Evolutionary conservation across 2,113 vertebrate species (phyloP).

Genomic region (Etheostoma cragini): DNA sequence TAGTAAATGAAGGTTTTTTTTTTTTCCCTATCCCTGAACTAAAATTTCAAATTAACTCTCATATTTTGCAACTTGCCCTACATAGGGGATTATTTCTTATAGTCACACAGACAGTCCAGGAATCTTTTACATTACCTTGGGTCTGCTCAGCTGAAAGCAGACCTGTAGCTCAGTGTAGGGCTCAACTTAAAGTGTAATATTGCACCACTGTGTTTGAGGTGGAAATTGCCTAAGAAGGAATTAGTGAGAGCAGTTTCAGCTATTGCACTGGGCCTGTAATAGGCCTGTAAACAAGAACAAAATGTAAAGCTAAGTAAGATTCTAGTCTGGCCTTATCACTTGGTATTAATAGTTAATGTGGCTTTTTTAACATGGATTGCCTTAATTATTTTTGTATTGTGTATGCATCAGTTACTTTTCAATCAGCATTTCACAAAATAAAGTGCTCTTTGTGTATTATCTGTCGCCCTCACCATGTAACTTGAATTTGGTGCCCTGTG

Average conservation of each 20-base stretch:
- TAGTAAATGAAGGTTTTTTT: not conserved
- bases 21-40: not conserved
- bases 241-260: not conserved
- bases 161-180: not conserved
- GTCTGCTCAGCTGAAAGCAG: not conserved
- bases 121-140: not conserved
- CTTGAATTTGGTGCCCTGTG: not conserved
- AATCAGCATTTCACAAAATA: conserved; percentile 25
- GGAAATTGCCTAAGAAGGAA: not conserved
- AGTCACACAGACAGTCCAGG: not conserved
- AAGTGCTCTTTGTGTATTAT: not conserved
- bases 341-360: not conserved
- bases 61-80: not conserved
- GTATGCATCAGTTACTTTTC: not conserved
- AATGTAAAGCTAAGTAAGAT: not conserved
- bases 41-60: conserved; percentile 1
- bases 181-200: not conserved
- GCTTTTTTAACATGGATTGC: not conserved
- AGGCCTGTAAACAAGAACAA: not conserved
- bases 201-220: not conserved
- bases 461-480: not conserved
- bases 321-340: not conserved
- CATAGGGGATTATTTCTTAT: not conserved
- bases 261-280: not conserved
- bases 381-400: not conserved